A percentile compares a stretch with the other conserved stretches of the same genome.
These are phyloP conservation scores for Sarcophaga subvicina DNA, from an alignment of 2,888 invertebrate species.

Conservation along the genomic window DNA sequence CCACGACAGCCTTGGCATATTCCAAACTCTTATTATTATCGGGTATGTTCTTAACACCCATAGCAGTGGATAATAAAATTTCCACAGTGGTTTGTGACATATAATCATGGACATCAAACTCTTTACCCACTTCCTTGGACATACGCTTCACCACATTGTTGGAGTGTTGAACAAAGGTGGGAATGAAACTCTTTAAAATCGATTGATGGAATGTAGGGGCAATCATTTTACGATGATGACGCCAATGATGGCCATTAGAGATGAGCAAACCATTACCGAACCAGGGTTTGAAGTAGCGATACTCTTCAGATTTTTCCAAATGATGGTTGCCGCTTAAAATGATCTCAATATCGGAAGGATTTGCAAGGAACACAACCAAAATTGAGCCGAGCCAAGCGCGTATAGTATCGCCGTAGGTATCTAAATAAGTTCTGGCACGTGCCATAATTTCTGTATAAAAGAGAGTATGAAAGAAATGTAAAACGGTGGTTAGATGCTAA, in stretches of 20 bases:
- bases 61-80: slow-evolving; percentile 90
- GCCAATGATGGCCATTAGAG: slow-evolving; percentile 90
- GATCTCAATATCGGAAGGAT: slow-evolving; percentile 88
- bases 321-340: slow-evolving; percentile 89
- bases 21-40: slow-evolving; percentile 87
- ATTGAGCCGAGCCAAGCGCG: slow-evolving; percentile 89
- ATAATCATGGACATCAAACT: slow-evolving; percentile 89
- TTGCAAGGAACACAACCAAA: slow-evolving; percentile 86
- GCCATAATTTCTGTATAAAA: slow-evolving; percentile 72
- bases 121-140: slow-evolving; percentile 85
- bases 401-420: slow-evolving; percentile 86
- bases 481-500: no score
- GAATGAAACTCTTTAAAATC: slow-evolving; percentile 90
- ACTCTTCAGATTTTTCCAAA: slow-evolving; percentile 88
- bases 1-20: slow-evolving; percentile 93
- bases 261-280: slow-evolving; percentile 90
- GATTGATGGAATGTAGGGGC: slow-evolving; percentile 93
- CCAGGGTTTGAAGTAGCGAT: slow-evolving; percentile 90
- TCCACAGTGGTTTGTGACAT: slow-evolving; percentile 92
- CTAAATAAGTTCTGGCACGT: slow-evolving; percentile 73
- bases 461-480: no score
- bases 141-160: slow-evolving; percentile 86
- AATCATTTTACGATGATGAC: slow-evolving; percentile 90
- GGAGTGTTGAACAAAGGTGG: slow-evolving; percentile 89
- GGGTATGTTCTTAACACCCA: slow-evolving; percentile 91